These are phyloP conservation scores for Gulo gulo DNA, from an alignment of 2,113 vertebrate species.

Conservation along the genomic window DNA sequence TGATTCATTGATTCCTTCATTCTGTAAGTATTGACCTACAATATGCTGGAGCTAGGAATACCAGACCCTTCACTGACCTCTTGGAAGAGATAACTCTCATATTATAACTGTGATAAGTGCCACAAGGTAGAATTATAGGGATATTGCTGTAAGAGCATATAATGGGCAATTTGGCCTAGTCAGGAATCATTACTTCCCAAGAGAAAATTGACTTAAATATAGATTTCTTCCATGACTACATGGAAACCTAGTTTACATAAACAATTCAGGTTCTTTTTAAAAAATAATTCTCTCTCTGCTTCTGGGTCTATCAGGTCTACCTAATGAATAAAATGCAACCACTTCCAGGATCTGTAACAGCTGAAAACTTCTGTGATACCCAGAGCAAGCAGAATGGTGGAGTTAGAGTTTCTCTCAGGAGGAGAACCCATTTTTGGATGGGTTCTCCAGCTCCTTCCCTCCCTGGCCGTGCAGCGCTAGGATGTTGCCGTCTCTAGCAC, in stretches of 20 bases:
- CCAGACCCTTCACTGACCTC: not conserved
- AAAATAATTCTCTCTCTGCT: conserved; percentile 16
- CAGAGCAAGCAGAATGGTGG: not conserved
- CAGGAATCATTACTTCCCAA: conserved; percentile 3
- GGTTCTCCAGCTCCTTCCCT: not conserved
- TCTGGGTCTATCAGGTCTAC: not conserved
- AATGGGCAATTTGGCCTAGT: not conserved
- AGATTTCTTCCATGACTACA: not conserved
- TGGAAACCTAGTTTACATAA: conserved; percentile 1
- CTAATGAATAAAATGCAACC: not conserved
- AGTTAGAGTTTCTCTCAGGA: conserved; percentile 3
- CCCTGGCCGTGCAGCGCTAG: not conserved
- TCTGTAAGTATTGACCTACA: not conserved
- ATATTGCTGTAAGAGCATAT: not conserved
- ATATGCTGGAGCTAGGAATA: not conserved
- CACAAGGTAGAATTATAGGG: not conserved
- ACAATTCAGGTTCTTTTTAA: conserved; percentile 32
- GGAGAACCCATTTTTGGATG: conserved; percentile 22
- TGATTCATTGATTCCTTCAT: not conserved
- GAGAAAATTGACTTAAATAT: conserved; percentile 44
- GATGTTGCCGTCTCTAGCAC: conserved; percentile 4
- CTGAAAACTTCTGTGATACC: conserved; percentile 13
- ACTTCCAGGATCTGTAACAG: not conserved
- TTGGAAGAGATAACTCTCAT: not conserved
- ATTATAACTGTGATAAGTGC: not conserved